Evolutionary conservation across 2,888 invertebrate species (phyloP).

Genomic region (Xylocampa areola): DNA sequence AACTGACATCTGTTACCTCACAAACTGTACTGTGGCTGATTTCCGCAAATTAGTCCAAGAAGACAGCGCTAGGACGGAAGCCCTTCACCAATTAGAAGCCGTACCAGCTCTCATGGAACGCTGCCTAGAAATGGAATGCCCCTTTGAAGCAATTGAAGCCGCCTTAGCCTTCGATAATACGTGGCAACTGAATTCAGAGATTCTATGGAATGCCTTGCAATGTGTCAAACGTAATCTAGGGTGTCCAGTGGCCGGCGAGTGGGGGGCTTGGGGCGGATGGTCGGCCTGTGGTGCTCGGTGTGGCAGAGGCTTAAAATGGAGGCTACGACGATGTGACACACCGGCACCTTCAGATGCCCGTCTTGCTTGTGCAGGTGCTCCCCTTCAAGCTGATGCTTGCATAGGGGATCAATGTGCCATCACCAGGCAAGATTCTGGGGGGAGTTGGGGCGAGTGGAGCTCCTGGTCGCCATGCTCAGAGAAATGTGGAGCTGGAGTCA

Average conservation of each 20-base stretch:
- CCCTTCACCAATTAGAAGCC: constrained; percentile 77
- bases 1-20: constrained; percentile 78
- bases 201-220: constrained; percentile 85
- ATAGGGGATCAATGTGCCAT: constrained; percentile 82
- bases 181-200: constrained; percentile 81
- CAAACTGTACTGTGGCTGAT: constrained; percentile 80
- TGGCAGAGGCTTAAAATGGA: constrained; percentile 79
- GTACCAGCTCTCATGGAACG: constrained; percentile 81
- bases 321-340: constrained; percentile 78
- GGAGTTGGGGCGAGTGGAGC: constrained; percentile 83
- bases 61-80: constrained; percentile 74
- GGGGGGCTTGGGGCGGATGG: constrained; percentile 83
- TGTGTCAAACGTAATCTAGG: constrained; percentile 87
- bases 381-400: constrained; percentile 75
- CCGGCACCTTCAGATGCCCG: constrained; percentile 78
- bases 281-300: constrained; percentile 83
- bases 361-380: constrained; percentile 74
- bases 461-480: constrained; percentile 84
- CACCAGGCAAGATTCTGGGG: constrained; percentile 66
- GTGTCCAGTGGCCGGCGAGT: constrained; percentile 83
- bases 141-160: constrained; percentile 80
- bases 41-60: constrained; percentile 76
- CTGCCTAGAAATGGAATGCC: constrained; percentile 83
- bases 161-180: constrained; percentile 76
- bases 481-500: constrained; percentile 81